Percentiles rank a stretch among this genome's conserved stretches.
Evolutionary conservation across 1,140 invertebrate species (phyloP).

Genomic region (Pemphigus obesinymphae): DNA sequence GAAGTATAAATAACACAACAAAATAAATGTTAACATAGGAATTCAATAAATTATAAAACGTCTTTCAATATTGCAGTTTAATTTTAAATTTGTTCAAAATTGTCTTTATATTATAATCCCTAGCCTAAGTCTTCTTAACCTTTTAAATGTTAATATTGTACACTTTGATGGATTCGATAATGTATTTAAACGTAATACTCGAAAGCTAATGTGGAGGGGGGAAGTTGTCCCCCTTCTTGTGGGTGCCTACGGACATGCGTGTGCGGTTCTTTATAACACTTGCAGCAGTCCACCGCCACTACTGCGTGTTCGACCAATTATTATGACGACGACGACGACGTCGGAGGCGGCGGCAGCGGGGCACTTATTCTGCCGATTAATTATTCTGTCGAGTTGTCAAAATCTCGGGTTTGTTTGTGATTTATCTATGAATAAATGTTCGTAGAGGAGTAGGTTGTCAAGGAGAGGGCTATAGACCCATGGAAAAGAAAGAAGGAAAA

Average conservation of each 20-base stretch:
- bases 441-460: not conserved
- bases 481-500: not conserved
- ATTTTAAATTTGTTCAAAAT: too few relatives aligned
- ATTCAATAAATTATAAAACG: too few relatives aligned
- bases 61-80: too few relatives aligned
- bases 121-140: too few relatives aligned
- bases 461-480: not conserved
- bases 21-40: too few relatives aligned
- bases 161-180: too few relatives aligned
- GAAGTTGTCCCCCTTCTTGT: too few relatives aligned
- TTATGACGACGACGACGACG: not conserved
- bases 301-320: not conserved
- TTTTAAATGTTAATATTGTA: too few relatives aligned
- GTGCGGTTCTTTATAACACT: not conserved
- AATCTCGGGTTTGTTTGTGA: not conserved
- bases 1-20: too few relatives aligned
- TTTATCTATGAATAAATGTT: conserved; percentile 7
- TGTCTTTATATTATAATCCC: too few relatives aligned
- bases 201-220: too few relatives aligned
- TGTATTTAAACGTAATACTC: too few relatives aligned
- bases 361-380: not conserved
- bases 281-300: not conserved
- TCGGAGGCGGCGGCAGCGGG: not conserved
- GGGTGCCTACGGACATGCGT: not conserved
- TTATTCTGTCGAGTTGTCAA: conserved; percentile 28